Conservation (phyloP, 1,140 invertebrate species). For the Sesamia nonagrioides region DNA sequence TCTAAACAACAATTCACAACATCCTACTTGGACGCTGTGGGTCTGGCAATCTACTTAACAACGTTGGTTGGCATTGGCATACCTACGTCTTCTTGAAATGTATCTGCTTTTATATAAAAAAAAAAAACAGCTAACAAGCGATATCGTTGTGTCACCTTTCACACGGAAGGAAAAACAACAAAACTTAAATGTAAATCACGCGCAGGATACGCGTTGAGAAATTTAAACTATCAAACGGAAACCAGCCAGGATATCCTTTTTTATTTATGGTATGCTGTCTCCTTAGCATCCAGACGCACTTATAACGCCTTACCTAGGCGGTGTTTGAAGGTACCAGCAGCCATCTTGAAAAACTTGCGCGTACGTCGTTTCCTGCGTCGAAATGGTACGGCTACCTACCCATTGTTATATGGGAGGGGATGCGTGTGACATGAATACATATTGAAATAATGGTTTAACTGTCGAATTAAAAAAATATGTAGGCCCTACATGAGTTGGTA, state of each 20-base stretch:
- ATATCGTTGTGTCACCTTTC: slow-evolving; percentile 45
- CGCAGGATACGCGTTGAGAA: slow-evolving; percentile 63
- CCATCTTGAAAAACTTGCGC: slow-evolving; percentile 79
- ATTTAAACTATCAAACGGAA: slow-evolving; percentile 68
- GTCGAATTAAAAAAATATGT: slow-evolving; percentile 72
- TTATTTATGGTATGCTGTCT: slow-evolving; percentile 81
- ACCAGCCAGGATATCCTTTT: slow-evolving; percentile 78
- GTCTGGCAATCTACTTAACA: too few relatives aligned
- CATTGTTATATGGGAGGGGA: slow-evolving; percentile 81
- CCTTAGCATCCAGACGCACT: slow-evolving; percentile 77
- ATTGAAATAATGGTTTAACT: slow-evolving; percentile 64
- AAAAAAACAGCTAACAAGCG: background rate
- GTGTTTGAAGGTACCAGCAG: slow-evolving; percentile 62
- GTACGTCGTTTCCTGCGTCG: slow-evolving; percentile 81
- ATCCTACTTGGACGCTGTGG: too few relatives aligned
- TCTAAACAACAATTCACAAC: too few relatives aligned
- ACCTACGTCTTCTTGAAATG: background rate
- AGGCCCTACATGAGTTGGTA: slow-evolving; percentile 34
- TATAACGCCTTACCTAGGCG: slow-evolving; percentile 62
- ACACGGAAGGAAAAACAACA: slow-evolving; percentile 54
- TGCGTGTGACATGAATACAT: slow-evolving; percentile 77
- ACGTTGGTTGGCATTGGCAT: too few relatives aligned
- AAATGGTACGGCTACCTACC: slow-evolving; percentile 82
- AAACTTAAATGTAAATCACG: slow-evolving; percentile 68
- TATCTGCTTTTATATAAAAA: background rate